Evolutionary conservation across 2,797 vertebrate genomes (phyloP), one percentile per base, ranked within the genome.

Genomic region (Anolis apletophallus): DNA sequence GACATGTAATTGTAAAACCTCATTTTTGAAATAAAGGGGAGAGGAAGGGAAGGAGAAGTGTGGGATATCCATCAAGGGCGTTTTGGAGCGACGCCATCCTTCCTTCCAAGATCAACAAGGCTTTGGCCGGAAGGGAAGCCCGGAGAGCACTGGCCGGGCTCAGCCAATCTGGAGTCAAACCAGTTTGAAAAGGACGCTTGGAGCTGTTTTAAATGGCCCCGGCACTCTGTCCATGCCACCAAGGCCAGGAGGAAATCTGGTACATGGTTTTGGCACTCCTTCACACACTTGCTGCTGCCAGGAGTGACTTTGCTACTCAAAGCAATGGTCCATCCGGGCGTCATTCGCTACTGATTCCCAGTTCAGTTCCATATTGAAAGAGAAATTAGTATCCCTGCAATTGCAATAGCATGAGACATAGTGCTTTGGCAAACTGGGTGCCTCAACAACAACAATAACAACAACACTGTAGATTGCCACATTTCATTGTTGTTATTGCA

Each of bases 71-170:
- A 0, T 13, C 61, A 32, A 36, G 89, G 12, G 77, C 91, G 77
- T 36, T 91, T 92, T 94, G 92, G 92, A 92, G 59, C n/a, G 81
- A 23, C 0, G 59, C 90, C 90, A 86, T 68, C 0, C 54, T 77
- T 14, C 89, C 90, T 91, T 91, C 90, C 93, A 94, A 93, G 87
- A 93, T 89, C 85, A 94, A 92, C 92, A 95, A 64, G 87, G 81
- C 89, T 92, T 90, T 91, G 91, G 92, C 88, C 78, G 73, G 46
- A 92, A 89, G 78, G 85, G 86, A 87, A 89, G 69, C 68, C n/a
- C 91, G 92, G 86, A 89, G 91, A 0, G 0, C 19, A 21, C 1
- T 17, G 9, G 61, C 34, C 9, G 32, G 19, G 5, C 19, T 71
- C 32, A 36, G 69, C 69, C 34, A 36, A 19, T 17, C 69, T 71